phyloP scores from a whole-genome alignment of 2,797 vertebrate species.

The Rousettus madagascariensis region DNA sequence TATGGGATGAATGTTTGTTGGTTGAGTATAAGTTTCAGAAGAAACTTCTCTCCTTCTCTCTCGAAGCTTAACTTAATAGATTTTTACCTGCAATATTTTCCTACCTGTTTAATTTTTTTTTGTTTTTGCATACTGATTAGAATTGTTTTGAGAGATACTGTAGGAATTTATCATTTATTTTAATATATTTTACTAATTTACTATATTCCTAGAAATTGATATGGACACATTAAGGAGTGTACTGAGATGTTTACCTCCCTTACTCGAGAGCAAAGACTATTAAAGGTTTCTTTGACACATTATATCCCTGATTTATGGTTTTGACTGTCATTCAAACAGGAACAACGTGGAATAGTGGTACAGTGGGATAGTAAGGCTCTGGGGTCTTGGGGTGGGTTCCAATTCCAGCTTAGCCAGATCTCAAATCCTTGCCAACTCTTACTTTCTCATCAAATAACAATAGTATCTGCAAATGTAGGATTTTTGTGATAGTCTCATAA shows the following conservation, averaged over 20 bases:
- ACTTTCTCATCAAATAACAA: background rate
- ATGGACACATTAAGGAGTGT: conserved; percentile 1
- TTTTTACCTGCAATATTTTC: conserved; percentile 3
- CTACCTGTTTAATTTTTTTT: background rate
- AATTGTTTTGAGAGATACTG: conserved; percentile 46
- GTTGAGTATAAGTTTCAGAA: conserved; percentile 9
- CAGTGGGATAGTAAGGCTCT: background rate
- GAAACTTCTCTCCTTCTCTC: conserved; percentile 25
- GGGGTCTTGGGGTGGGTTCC: conserved; percentile 8
- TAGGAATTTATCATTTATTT: conserved; percentile 40
- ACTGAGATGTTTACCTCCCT: conserved; percentile 41
- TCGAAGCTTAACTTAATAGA: conserved; percentile 27
- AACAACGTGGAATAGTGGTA: background rate
- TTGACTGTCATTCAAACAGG: background rate
- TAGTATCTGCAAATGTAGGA: background rate
- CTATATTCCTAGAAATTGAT: conserved; percentile 16
- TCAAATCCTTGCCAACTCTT: background rate
- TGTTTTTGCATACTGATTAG: conserved; percentile 22
- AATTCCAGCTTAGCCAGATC: background rate
- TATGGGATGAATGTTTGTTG: background rate
- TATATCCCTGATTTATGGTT: background rate
- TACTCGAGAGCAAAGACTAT: background rate
- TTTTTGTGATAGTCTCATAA: background rate
- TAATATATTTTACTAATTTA: conserved; percentile 43
- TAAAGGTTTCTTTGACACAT: background rate